phyloP scores from a whole-genome alignment of 2,113 vertebrate species.

The Nyctibius bracteatus region DNA sequence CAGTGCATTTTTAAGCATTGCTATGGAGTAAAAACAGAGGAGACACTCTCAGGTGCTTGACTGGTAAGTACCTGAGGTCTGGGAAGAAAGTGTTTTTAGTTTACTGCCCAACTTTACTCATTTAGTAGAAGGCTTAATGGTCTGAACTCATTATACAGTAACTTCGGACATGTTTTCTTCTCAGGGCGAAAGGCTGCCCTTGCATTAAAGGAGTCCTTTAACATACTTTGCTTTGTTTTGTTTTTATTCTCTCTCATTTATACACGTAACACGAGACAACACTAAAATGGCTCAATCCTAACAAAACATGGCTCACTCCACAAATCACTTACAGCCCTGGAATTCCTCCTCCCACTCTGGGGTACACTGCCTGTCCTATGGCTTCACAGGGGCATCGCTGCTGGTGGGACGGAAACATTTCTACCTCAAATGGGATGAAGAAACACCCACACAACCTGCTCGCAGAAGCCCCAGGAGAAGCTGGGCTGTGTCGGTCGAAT shows the following conservation, averaged over 20 bases:
- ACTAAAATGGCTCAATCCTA: background rate
- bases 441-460: rapidly evolving
- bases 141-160: background rate
- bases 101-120: background rate
- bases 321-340: background rate
- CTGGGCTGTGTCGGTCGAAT: background rate
- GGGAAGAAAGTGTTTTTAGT: background rate
- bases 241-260: background rate
- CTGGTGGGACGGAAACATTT: rapidly evolving
- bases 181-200: background rate
- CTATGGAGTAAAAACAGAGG: background rate
- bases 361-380: rapidly evolving
- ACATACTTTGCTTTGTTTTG: background rate
- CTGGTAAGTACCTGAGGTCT: background rate
- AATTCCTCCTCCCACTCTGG: background rate
- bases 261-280: rapidly evolving
- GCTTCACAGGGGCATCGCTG: background rate
- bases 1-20: no score
- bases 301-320: background rate
- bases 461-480: background rate
- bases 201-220: background rate
- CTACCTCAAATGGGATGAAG: background rate
- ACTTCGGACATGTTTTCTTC: background rate
- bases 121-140: background rate
- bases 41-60: background rate